Percentiles rank a stretch among this genome's conserved stretches.
Evolutionary conservation across 2,113 vertebrate genomes (phyloP).

Genomic region (Natator depressus): DNA sequence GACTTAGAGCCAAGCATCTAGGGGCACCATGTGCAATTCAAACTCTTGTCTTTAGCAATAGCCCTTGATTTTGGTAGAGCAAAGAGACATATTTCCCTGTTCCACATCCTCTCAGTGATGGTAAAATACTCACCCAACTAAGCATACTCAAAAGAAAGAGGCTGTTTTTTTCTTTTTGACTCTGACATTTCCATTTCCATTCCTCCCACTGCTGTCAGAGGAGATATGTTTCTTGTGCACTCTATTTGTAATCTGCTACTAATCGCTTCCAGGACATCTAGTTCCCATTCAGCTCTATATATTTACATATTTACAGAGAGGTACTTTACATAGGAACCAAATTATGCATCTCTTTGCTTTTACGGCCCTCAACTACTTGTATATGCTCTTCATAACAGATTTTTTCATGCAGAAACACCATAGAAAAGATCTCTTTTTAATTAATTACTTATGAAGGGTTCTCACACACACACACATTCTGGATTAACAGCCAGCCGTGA

Average conservation of each 20-base stretch:
- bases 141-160: not conserved
- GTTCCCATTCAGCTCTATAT: not conserved
- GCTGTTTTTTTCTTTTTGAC: not conserved
- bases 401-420: not conserved
- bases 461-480: not conserved
- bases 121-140: not conserved
- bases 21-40: not conserved
- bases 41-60: not conserved
- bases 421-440: not conserved
- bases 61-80: not conserved
- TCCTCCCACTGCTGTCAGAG: slow-evolving; percentile 14
- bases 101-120: not conserved
- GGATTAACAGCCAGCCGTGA: not conserved
- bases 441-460: not conserved
- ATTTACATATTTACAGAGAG: not conserved
- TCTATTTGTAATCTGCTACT: not conserved
- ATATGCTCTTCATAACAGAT: not conserved
- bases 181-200: not conserved
- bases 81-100: not conserved
- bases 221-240: not conserved
- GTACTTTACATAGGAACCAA: not conserved
- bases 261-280: not conserved
- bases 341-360: not conserved
- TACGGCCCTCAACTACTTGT: not conserved
- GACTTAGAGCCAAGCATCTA: slow-evolving; percentile 18